Evolutionary conservation across 2,888 invertebrate genomes (phyloP), one percentile per base, ranked within the genome.

Genomic region (Lochmaea capreae): DNA sequence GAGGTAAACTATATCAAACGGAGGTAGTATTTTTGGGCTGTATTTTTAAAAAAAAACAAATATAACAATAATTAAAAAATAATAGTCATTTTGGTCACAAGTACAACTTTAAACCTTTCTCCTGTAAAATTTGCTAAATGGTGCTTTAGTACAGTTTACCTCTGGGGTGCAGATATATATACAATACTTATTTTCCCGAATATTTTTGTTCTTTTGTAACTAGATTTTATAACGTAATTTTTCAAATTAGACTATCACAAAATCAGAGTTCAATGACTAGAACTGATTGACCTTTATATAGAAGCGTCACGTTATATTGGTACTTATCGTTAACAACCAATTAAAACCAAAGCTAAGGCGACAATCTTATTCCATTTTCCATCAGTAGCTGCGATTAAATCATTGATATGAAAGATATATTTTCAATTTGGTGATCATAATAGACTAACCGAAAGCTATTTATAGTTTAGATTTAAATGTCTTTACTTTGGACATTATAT

Each of bases 271-370:
- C 71, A 71, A 57, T 49, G 71, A 71, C 71, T 71, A 71, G 71
- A 58, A 71, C 46, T 71, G 43, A 71, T 71, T 71, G 71, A 71
- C 71, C 71, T 71, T 71, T 68, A 42, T 61, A 65, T 71, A 58
- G 65, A 39, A 57, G 18, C 71, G 58, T 65, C 62, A 54, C 46
- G 54, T 71, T 49, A 71, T 42, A 71, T 65, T 65, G 71, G 58
- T 62, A 71, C 71, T 71, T 71, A 71, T 71, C 65, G 43, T 62
- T 71, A 71, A 71, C 71, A 71, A 65, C 58, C 71, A 71, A 71
- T 71, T 71, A 71, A 65, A 33, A 70, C 57, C 43, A 58, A 71
- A 65, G 43, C 63, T 58, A 71, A 71, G 33, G 71, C 71, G 71
- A 71, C 65, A 71, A 57, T 65, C 49, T 65, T 71, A 71, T 71